These are phyloP conservation scores for Spodoptera exigua DNA, from an alignment of 2,888 invertebrate genomes.

Conservation along the genomic window DNA sequence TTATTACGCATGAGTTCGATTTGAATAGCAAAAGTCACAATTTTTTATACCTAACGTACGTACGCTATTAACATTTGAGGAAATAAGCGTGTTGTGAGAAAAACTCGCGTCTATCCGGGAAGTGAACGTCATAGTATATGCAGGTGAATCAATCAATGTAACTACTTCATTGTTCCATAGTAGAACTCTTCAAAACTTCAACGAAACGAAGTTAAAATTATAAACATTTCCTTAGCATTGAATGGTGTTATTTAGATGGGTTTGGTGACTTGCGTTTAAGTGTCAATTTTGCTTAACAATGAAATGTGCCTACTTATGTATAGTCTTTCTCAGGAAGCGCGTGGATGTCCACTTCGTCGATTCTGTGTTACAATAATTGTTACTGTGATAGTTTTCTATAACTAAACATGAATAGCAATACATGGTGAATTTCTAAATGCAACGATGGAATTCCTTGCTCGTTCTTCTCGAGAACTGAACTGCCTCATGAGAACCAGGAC, in stretches of 20 bases:
- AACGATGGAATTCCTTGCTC: too few relatives aligned
- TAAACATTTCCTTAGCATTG: conserved; percentile 54
- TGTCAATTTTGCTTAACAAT: neutral
- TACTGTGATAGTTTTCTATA: too few relatives aligned
- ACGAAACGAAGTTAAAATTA: conserved; percentile 59
- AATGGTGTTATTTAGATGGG: conserved; percentile 31
- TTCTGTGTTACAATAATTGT: too few relatives aligned
- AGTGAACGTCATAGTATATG: conserved; percentile 54
- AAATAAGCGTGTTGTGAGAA: conserved; percentile 70
- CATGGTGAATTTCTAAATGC: too few relatives aligned
- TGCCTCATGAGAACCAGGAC: too few relatives aligned
- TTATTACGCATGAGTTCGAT: conserved; percentile 41
- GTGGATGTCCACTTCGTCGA: too few relatives aligned
- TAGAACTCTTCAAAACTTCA: conserved; percentile 59
- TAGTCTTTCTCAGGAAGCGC: too few relatives aligned
- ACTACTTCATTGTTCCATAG: conserved; percentile 64
- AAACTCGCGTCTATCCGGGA: conserved; percentile 69
- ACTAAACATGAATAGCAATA: too few relatives aligned
- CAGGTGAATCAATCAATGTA: conserved; percentile 55
- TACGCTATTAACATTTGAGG: conserved; percentile 57
- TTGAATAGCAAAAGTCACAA: conserved; percentile 57
- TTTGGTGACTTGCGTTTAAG: conserved; percentile 27
- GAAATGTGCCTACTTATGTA: neutral
- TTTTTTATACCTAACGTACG: conserved; percentile 56
- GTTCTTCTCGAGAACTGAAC: too few relatives aligned